Percentiles rank a stretch among this genome's conserved stretches.
These are phyloP conservation scores for Eupsilia transversa DNA, from an alignment of 2,888 invertebrate species.

Conservation along the genomic window DNA sequence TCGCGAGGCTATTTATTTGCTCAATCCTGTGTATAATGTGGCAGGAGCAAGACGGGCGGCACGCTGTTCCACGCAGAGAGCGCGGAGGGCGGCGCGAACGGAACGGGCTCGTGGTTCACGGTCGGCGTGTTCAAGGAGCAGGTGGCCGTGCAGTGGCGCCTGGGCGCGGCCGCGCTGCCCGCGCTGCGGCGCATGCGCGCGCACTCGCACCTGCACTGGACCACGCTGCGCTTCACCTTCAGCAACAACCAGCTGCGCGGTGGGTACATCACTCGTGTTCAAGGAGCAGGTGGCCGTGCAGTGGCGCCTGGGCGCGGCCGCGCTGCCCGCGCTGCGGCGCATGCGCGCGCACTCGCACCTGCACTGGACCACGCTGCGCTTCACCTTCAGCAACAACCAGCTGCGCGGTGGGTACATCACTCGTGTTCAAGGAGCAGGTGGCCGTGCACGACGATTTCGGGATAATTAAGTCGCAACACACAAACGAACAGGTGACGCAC, in stretches of 20 bases:
- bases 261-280: conserved; percentile 88
- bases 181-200: conserved; percentile 77
- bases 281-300: conserved; percentile 93
- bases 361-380: conserved; percentile 87
- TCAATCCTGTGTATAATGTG: neutral
- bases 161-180: conserved; percentile 82
- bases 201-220: conserved; percentile 70
- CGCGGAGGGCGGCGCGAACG: conserved; percentile 38
- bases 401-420: conserved; percentile 74
- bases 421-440: no score
- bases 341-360: conserved; percentile 74
- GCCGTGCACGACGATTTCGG: no score
- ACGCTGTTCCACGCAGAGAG: conserved; percentile 93
- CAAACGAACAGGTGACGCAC: neutral
- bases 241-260: conserved; percentile 66
- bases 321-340: conserved; percentile 75
- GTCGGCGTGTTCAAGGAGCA: conserved; percentile 93
- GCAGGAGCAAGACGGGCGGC: conserved; percentile 93
- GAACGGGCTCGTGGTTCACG: conserved; percentile 92
- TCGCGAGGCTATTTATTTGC: no score
- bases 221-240: conserved; percentile 86
- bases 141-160: conserved; percentile 93
- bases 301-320: conserved; percentile 90
- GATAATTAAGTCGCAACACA: neutral
- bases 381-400: conserved; percentile 65